These are phyloP conservation scores for Asarcornis scutulata DNA, from an alignment of 2,113 vertebrate genomes.

Conservation along the genomic window DNA sequence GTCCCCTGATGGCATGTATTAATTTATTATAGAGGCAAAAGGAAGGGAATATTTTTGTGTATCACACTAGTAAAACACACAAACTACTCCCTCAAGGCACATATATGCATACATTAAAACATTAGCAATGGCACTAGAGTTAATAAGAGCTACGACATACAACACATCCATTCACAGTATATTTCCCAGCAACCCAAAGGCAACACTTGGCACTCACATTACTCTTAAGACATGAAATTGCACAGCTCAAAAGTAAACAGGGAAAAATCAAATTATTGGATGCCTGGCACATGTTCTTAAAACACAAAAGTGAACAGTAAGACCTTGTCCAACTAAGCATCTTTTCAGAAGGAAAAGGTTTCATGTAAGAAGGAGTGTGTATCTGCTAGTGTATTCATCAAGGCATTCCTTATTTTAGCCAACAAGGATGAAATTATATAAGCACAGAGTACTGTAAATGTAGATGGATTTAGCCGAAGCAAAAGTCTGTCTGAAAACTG, in stretches of 20 bases:
- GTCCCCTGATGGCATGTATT: slow-evolving; percentile 75
- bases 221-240: neutral
- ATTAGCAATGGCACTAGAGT: slow-evolving; percentile 69
- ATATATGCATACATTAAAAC: slow-evolving; percentile 73
- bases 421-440: neutral
- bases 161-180: slow-evolving; percentile 28
- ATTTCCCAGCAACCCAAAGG: slow-evolving; percentile 17
- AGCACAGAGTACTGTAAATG: neutral
- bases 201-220: neutral
- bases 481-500: neutral
- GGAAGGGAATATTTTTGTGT: slow-evolving; percentile 70
- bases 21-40: slow-evolving; percentile 75
- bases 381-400: neutral
- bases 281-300: neutral
- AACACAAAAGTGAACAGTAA: neutral
- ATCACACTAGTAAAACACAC: slow-evolving; percentile 72
- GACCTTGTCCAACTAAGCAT: rapidly evolving
- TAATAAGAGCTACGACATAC: slow-evolving; percentile 73
- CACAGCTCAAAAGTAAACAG: neutral
- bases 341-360: neutral
- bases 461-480: neutral
- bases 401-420: neutral
- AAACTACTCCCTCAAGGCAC: slow-evolving; percentile 71
- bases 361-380: neutral
- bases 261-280: neutral